A percentile compares a stretch with the other conserved stretches of the same genome.
Evolutionary conservation across 2,113 vertebrate species (phyloP).

Genomic region (Clupea harengus): DNA sequence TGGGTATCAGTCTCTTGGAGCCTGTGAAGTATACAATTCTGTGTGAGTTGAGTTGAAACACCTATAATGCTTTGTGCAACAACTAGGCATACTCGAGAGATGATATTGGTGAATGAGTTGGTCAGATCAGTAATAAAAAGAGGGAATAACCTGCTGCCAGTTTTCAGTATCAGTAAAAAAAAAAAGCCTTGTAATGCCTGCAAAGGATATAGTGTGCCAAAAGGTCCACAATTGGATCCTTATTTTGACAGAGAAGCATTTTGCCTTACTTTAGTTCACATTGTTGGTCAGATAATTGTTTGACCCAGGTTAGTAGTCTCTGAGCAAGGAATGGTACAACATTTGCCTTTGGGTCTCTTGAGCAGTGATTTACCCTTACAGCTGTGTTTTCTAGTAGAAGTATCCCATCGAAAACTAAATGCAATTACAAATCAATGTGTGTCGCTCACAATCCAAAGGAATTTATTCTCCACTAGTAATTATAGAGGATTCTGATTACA

Average conservation of each 20-base stretch:
- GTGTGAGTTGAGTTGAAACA: neutral
- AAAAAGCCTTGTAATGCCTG: neutral
- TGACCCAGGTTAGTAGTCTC: neutral
- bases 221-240: neutral
- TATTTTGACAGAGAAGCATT: neutral
- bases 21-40: neutral
- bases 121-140: neutral
- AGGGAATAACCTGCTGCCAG: neutral
- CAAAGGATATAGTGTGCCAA: neutral
- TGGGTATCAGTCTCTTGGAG: neutral
- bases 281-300: neutral
- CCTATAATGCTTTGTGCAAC: neutral
- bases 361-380: neutral
- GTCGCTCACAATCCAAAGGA: neutral
- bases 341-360: neutral
- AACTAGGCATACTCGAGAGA: neutral
- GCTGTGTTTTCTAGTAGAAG: neutral
- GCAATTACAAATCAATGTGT: conserved; percentile 25
- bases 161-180: neutral
- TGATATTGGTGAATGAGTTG: neutral
- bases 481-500: conserved; percentile 14
- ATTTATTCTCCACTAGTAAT: neutral
- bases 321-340: neutral
- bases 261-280: neutral
- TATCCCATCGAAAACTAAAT: neutral